A percentile compares a stretch with the other conserved stretches of the same genome.
Evolutionary conservation across 2,797 vertebrate genomes (phyloP).

Genomic region (Gymnoscopelus braueri): DNA sequence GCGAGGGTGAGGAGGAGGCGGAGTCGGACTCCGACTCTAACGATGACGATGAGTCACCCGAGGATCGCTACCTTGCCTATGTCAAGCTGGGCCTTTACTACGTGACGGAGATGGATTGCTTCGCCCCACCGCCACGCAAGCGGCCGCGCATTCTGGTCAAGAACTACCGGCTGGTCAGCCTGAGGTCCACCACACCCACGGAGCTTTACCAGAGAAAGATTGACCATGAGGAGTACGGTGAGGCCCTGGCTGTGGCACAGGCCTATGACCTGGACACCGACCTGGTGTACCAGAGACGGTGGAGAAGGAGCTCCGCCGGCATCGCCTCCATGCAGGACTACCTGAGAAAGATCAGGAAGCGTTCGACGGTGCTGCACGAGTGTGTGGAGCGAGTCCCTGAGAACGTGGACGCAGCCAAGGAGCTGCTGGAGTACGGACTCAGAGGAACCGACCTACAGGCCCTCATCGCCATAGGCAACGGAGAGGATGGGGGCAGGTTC

Average conservation of each 20-base stretch:
- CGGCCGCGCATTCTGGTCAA: slow-evolving; percentile 90
- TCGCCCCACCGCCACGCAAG: slow-evolving; percentile 88
- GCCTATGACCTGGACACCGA: slow-evolving; percentile 94
- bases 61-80: slow-evolving; percentile 91
- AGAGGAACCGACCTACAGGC: slow-evolving; percentile 94
- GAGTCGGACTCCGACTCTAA: slow-evolving; percentile 84
- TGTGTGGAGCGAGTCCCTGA: slow-evolving; percentile 96
- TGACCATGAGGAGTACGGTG: slow-evolving; percentile 95
- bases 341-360: slow-evolving; percentile 98
- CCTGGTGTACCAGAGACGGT: slow-evolving; percentile 96
- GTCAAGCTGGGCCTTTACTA: slow-evolving; percentile 94
- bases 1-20: slow-evolving; percentile 79
- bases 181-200: slow-evolving; percentile 94
- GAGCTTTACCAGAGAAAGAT: slow-evolving; percentile 98
- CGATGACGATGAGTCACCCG: slow-evolving; percentile 88
- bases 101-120: slow-evolving; percentile 96
- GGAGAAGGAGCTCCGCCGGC: slow-evolving; percentile 94
- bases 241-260: slow-evolving; percentile 93
- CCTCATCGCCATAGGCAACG: slow-evolving; percentile 89
- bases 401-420: slow-evolving; percentile 92
- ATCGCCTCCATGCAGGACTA: slow-evolving; percentile 96
- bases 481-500: slow-evolving; percentile 91
- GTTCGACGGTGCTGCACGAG: slow-evolving; percentile 96
- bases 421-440: slow-evolving; percentile 92
- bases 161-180: slow-evolving; percentile 92